Conservation (phyloP, 2,888 invertebrate genomes). For the Stenotaenia linearis region DNA sequence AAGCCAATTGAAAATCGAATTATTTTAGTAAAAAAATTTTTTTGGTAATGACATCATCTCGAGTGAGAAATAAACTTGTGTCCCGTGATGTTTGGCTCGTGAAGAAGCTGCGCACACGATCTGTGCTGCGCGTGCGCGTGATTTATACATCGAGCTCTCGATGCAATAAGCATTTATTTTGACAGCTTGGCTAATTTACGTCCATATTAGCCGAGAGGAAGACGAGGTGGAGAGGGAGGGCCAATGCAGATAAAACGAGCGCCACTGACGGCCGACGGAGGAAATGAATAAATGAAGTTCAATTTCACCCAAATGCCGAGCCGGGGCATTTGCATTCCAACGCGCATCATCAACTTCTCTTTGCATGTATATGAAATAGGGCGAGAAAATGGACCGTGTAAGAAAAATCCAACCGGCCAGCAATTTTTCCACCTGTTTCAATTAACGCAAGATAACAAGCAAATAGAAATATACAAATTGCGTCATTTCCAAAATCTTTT, state of each 20-base stretch:
- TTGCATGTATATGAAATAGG: background rate
- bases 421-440: background rate
- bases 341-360: constrained; percentile 11
- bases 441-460: background rate
- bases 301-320: constrained; percentile 33
- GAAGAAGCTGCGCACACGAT: background rate
- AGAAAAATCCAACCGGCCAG: background rate
- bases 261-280: constrained; percentile 29
- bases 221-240: background rate
- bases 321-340: background rate
- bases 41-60: background rate
- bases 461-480: background rate
- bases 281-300: constrained; percentile 34
- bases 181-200: constrained; percentile 34
- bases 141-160: constrained; percentile 32
- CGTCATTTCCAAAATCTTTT: background rate
- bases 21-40: background rate
- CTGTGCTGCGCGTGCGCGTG: constrained; percentile 21
- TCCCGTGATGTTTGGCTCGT: constrained; percentile 9
- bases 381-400: background rate
- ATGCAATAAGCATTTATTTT: constrained; percentile 32
- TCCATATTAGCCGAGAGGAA: constrained; percentile 32
- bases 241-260: constrained; percentile 26
- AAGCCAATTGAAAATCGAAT: background rate
- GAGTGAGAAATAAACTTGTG: background rate